phyloP scores from a whole-genome alignment of 2,797 vertebrate species.

The Pipistrellus nathusii region DNA sequence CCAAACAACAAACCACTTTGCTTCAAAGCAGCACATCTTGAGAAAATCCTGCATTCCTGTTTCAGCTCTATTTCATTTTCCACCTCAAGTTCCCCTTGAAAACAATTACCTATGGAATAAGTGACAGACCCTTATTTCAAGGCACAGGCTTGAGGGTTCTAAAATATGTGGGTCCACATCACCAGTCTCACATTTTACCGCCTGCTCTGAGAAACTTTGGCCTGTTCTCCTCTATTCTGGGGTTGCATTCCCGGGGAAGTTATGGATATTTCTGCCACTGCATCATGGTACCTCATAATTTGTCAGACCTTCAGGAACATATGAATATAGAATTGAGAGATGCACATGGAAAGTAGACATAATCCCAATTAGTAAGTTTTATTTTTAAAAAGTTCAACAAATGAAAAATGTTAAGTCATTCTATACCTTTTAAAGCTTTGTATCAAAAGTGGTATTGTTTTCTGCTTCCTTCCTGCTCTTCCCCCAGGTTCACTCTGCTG shows the following conservation, averaged over 20 bases:
- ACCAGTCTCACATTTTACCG: slow-evolving; percentile 50
- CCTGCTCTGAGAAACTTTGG: slow-evolving; percentile 50
- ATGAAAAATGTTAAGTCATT: slow-evolving; percentile 41
- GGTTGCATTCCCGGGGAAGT: slow-evolving; percentile 55
- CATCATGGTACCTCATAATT: background rate
- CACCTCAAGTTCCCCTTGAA: slow-evolving; percentile 6
- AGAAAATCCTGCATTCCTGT: slow-evolving; percentile 10
- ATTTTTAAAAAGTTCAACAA: slow-evolving; percentile 36
- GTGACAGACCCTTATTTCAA: slow-evolving; percentile 55
- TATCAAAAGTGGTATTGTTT: background rate
- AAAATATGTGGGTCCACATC: background rate
- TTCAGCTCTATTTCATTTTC: slow-evolving; percentile 55
- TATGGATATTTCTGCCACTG: slow-evolving; percentile 70
- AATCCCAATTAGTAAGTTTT: slow-evolving; percentile 69
- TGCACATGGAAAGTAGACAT: rapidly evolving
- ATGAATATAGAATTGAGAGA: slow-evolving; percentile 70
- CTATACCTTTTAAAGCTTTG: slow-evolving; percentile 50
- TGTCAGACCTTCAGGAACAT: background rate
- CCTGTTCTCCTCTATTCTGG: background rate
- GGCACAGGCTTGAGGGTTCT: background rate
- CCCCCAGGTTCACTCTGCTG: background rate
- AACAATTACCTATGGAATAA: slow-evolving; percentile 6
- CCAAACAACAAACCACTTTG: slow-evolving; percentile 53
- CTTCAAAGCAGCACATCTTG: slow-evolving; percentile 31
- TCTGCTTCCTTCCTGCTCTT: background rate